Conservation (phyloP, 2,888 invertebrate species). For the Prosopocoilus inquinatus region DNA sequence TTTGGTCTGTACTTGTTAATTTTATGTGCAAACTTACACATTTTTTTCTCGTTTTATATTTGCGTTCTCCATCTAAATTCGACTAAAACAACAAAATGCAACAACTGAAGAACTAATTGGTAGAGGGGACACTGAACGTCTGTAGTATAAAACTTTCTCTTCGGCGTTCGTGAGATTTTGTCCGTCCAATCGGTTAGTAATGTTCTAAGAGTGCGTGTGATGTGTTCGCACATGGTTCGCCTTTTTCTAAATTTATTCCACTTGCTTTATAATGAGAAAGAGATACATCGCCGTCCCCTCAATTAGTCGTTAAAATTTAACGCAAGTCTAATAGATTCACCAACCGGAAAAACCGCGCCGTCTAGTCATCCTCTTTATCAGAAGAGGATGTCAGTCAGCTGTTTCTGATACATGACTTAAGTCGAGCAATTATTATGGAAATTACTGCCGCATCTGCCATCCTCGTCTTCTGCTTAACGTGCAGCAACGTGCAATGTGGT, state of each 20-base stretch:
- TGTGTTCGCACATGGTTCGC: background rate
- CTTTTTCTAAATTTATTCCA: background rate
- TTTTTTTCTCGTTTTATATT: too few relatives aligned
- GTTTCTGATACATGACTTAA: constrained; percentile 16
- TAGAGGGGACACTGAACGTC: constrained; percentile 27
- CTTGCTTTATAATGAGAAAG: too few relatives aligned
- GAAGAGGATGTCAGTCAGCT: constrained; percentile 22
- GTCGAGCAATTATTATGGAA: background rate
- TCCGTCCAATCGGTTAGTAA: constrained; percentile 13
- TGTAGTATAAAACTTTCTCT: constrained; percentile 28
- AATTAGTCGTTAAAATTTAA: too few relatives aligned
- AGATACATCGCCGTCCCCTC: background rate
- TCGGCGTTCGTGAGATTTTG: constrained; percentile 20
- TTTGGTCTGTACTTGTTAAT: too few relatives aligned
- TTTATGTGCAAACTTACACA: too few relatives aligned
- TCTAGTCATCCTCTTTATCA: constrained; percentile 11
- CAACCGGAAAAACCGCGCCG: background rate
- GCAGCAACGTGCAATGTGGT: background rate
- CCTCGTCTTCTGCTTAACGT: background rate
- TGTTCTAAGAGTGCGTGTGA: constrained; percentile 13
- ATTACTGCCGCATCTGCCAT: background rate
- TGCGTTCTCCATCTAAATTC: too few relatives aligned
- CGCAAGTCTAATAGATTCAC: background rate
- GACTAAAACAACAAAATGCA: constrained; percentile 11
- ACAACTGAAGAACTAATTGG: background rate